Conservation (phyloP, 2,113 vertebrate species). For the Brachypodius melanocephalos region DNA sequence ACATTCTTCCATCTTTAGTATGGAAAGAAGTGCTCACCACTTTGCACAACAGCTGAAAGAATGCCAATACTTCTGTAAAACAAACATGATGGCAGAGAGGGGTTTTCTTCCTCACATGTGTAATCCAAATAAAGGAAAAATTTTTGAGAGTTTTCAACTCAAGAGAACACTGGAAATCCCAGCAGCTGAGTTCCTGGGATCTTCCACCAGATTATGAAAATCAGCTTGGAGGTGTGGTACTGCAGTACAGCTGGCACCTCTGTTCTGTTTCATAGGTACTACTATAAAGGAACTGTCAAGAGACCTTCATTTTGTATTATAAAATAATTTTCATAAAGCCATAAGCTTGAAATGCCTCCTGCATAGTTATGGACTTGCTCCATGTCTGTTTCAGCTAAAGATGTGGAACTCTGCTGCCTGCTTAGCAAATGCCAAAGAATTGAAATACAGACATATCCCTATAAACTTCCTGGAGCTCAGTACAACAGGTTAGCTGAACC, state of each 20-base stretch:
- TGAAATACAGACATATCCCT: neutral
- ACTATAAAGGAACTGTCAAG: neutral
- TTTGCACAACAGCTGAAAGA: neutral
- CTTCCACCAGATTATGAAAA: neutral
- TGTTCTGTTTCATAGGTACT: neutral
- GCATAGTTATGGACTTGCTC: neutral
- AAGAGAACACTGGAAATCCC: neutral
- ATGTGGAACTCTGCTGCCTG: neutral
- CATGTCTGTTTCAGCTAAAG: neutral
- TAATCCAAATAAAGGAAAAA: neutral
- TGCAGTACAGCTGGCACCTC: neutral
- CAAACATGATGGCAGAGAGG: accelerated
- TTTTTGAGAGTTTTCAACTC: neutral
- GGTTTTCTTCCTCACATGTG: neutral
- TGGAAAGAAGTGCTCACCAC: neutral
- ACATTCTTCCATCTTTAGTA: neutral
- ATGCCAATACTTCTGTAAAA: neutral
- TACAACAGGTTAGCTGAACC: neutral
- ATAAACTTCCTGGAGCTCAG: neutral
- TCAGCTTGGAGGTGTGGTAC: neutral
- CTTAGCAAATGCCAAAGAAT: neutral
- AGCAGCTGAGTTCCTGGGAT: neutral
- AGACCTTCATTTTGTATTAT: neutral
- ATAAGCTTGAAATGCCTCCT: neutral
- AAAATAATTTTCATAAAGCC: neutral